Evolutionary conservation across 2,888 invertebrate genomes (phyloP), one percentile per base, ranked within the genome.

Genomic region (Charanyca ferruginea): DNA sequence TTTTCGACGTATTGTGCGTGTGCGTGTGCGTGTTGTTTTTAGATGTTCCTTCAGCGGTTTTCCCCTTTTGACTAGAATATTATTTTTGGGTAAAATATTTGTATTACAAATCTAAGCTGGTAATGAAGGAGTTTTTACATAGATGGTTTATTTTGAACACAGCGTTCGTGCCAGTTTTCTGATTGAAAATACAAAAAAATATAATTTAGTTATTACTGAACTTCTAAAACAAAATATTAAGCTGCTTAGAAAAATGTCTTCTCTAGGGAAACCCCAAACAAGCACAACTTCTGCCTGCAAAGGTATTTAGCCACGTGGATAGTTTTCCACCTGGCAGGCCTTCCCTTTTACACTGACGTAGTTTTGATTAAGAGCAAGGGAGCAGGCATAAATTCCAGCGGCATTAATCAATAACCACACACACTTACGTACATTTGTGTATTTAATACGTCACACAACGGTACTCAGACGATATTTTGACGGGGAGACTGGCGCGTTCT

Each of bases 351-450:
- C 91, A 83, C 94, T 82, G 87, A 88, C 87, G 90, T 85, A 82
- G 87, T 92, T 92, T 86, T 92, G 89, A 94, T 93, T 91, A 91
- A 87, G 93, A 90, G 94, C 85, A 93, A 94, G 91, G 89, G 93
- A 92, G 94, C 81, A 90, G 88, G 93, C 93, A 93, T 92, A 93
- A 93, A 93, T 93, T 91, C 90, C 87, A 89, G 87, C 85, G 88
- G 88, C 91, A 92, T 94, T 92, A 94, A 95, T 94, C 95, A 94
- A 95, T 95, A 95, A 94, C 91, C 91, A 93, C 92, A 84, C 92
- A 93, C 93, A 93, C 92, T 83, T 80, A 73, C 80, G 79, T 76
- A 85, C 82, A 83, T 81, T 80, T 81, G 75, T 80, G 87, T 87
- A 80, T 84, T 86, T 88, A n/a, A n/a, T n/a, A 89, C 89, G 85